Evolutionary conservation across 2,888 invertebrate species (phyloP), one percentile per base, ranked within the genome.

Genomic region (Phalera bucephala): DNA sequence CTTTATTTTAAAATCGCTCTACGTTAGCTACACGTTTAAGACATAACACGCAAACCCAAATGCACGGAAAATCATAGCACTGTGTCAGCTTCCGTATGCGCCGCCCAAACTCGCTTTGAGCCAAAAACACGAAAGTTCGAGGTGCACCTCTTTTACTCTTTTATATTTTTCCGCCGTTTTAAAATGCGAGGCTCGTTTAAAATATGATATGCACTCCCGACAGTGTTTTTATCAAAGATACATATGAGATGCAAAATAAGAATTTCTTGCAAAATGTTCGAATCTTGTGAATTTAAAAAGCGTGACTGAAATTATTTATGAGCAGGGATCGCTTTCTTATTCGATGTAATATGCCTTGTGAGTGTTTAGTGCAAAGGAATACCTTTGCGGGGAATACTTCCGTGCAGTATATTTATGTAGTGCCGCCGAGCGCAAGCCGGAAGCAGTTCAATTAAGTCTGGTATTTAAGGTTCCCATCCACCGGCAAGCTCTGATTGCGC

Each of bases 381-480:
- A 76, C 72, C 74, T 74, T 66, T 67, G 76, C 66, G 73, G 73
- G 46, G 64, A 78, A 79, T 76, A 73, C 72, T 80, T 81, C 81
- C 76, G 78, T 68, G 69, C 64, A 77, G 72, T 73, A 73, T 85
- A 84, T 86, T 85, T 85, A 83, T 81, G 79, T 81, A 80, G 75
- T 71, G 56, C 55, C 64, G 65, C 60, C 64, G 63, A 64, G 70
- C 75, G 69, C 65, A 72, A 72, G 69, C 78, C 84, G 85, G 85
- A 83, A 85, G 83, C 81, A 70, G 85, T 87, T 84, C 88, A 88
- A 89, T 89, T 89, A 89, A 85, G 82, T 75, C 74, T 85, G 87
- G 87, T 84, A 89, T 89, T 89, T 88, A 88, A 88, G 85, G 86
- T 79, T 82, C 73, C 80, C 73, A 75, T 78, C 82, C 72, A 73